Evolutionary conservation across 2,113 vertebrate genomes (phyloP).

Genomic region (Pteropus alecto): DNA sequence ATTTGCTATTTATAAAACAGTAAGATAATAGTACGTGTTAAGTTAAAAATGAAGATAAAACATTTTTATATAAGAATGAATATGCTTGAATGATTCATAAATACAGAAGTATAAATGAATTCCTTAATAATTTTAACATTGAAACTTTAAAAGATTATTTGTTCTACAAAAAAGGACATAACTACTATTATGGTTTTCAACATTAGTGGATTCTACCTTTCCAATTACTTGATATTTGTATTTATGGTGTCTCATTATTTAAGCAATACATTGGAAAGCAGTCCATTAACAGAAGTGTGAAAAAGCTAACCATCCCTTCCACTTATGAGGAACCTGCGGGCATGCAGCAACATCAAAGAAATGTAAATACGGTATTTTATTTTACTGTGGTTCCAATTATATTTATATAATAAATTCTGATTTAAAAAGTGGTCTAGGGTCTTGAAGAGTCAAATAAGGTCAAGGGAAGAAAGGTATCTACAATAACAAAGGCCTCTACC

Average conservation of each 20-base stretch:
- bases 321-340: neutral
- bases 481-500: neutral
- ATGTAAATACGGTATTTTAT: neutral
- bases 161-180: neutral
- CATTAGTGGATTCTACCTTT: constrained; percentile 9
- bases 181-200: neutral
- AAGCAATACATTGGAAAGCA: constrained; percentile 7
- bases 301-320: constrained; percentile 27
- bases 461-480: neutral
- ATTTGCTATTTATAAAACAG: constrained; percentile 4
- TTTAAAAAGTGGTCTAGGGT: neutral
- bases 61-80: neutral
- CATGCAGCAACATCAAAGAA: neutral
- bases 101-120: constrained; percentile 5
- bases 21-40: neutral
- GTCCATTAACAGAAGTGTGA: neutral
- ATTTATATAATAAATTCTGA: constrained; percentile 12
- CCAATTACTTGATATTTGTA: neutral
- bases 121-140: neutral
- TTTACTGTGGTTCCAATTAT: neutral
- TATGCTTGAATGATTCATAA: neutral
- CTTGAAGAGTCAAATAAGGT: neutral
- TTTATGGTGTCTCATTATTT: neutral
- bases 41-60: neutral
- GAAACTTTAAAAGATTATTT: neutral